Base-by-base conservation (phyloP, 2,797 vertebrate genomes). In the Lindbergichthys nudifrons region DNA sequence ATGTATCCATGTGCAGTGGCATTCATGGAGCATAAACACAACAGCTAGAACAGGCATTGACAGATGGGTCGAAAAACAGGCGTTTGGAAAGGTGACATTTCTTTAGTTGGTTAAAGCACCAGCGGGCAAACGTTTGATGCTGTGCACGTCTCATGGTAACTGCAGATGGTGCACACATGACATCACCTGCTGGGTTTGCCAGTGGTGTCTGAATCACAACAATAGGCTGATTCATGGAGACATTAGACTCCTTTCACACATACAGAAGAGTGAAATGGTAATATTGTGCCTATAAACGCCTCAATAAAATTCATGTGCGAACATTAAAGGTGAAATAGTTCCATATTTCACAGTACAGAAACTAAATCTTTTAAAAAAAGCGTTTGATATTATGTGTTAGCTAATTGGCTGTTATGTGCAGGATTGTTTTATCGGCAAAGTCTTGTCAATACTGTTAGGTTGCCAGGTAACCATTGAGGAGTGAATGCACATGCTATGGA, bases 1-100 rank as follows among this genome's bases (percentile, higher is more conserved):
- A 83, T 70, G 66, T 11, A 36, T 39, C 68, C 3, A 11, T 72
- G 76, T 59, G 78, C 84, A 60, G 79, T 77, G 85, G 78, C 85
- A 87, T 91, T 91, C 85, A 87, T 43, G 72, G 83, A 7, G 62
- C 72, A 71, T 83, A 82, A 89, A 88, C 67, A 77, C 70, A 70
- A 47, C 5, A 21, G 69, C 23, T 39, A 52, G 47, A 61, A 47
- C 23, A 70, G 56, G 36, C 47, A 32, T 16, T 76, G 75, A 78
- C 42, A 3, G 65, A 75, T 32, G 65, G 76, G 77, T 74, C 79
- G 26, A 70, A 57, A 77, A 80, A 73, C 46, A 70, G 32, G 75
- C 59, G 42, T 14, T 68, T 66, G 65, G 66, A 61, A 61, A 70
- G 71, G 41, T 51, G 54, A 61, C n/a, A 16, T 61, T 74, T 72